phyloP scores from a whole-genome alignment of 1,140 invertebrate species.

The Brachionus manjavacas region DNA sequence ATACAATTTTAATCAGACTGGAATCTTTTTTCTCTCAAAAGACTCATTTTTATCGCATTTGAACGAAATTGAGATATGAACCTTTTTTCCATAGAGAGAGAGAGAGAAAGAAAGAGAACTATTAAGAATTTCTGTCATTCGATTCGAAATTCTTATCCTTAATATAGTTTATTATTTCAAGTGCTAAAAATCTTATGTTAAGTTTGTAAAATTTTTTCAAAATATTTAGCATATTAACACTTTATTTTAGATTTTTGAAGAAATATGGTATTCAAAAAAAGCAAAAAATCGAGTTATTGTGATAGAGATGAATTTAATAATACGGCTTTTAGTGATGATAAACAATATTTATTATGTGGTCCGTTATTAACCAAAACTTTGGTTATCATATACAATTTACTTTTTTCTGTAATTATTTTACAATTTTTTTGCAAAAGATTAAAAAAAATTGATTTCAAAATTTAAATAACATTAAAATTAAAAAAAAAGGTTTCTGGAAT shows the following conservation, averaged over 20 bases:
- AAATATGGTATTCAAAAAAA: background rate
- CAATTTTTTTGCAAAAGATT: background rate
- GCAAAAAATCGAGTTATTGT: background rate
- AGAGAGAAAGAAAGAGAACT: background rate
- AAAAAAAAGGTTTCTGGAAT: background rate
- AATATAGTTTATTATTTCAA: background rate
- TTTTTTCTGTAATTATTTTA: background rate
- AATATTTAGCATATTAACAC: background rate
- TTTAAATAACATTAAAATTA: background rate
- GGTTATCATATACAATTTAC: slow-evolving; percentile 18
- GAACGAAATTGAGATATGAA: background rate
- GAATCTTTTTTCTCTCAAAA: background rate
- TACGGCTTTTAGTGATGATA: background rate
- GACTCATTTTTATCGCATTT: slow-evolving; percentile 18
- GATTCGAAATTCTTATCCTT: background rate
- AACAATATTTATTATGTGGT: slow-evolving; percentile 23
- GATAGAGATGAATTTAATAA: background rate
- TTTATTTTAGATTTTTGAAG: background rate
- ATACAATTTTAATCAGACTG: background rate
- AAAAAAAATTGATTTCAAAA: background rate
- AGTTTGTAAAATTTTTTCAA: background rate
- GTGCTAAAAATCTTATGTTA: background rate
- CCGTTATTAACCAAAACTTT: background rate
- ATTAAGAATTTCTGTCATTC: background rate
- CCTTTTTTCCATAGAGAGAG: background rate